A percentile compares a stretch with the other conserved stretches of the same genome.
Conservation (phyloP, 2,797 vertebrate species). For the Lates japonicus region DNA sequence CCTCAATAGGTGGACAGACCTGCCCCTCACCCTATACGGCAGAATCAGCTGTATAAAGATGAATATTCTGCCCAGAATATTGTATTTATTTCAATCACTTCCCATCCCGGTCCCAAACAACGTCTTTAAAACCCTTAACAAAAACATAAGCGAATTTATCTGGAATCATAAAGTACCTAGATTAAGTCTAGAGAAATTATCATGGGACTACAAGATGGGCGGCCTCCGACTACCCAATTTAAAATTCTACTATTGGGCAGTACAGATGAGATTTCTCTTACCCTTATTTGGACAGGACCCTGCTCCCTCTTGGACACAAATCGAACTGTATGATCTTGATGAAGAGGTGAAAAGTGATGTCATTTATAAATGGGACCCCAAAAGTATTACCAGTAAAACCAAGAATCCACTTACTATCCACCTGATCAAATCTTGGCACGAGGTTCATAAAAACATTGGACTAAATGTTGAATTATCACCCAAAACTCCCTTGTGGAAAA, state of each 20-base stretch:
- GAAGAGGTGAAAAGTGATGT: neutral
- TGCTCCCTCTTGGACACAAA: neutral
- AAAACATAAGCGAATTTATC: neutral
- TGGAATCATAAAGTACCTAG: neutral
- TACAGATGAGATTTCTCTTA: neutral
- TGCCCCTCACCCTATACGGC: neutral
- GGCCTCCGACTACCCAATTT: neutral
- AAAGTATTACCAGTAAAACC: neutral
- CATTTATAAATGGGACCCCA: neutral
- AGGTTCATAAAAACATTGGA: neutral
- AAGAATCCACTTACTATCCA: neutral
- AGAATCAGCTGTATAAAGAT: slow-evolving; percentile 2
- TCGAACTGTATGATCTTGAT: neutral
- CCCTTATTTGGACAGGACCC: neutral
- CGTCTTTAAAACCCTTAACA: neutral
- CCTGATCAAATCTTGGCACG: neutral
- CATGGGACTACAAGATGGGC: neutral
- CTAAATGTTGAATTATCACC: neutral
- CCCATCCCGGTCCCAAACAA: neutral
- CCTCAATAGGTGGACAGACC: neutral
- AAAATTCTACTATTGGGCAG: neutral
- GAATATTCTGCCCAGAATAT: neutral
- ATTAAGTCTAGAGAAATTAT: neutral
- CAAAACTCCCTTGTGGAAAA: neutral
- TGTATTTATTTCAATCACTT: neutral